Base-by-base conservation (phyloP, 2,888 invertebrate species). In the Caenorhabditis angaria region DNA sequence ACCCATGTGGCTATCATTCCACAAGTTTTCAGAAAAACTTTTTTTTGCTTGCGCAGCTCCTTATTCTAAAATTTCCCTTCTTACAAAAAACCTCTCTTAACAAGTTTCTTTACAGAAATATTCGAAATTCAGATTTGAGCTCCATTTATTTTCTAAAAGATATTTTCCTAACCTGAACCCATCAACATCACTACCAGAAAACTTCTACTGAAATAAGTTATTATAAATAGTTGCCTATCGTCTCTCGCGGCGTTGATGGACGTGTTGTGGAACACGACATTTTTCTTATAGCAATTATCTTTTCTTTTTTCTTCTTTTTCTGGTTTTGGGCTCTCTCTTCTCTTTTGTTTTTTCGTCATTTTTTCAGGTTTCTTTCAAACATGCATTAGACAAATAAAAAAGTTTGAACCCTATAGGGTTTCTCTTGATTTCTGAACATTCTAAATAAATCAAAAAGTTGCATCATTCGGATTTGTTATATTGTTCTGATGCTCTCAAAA, bases 231-330 rank as follows among this genome's bases (percentile, higher is more conserved):
- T 41, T 41, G 41, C 41, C 41, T 41, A 41, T 41, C 41, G 20
- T 50, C 50, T 35, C 14, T 35, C 14, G 35, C n/a, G n/a, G 41
- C 14, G 8, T 41, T 54, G 54, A 54, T 54, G 27, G 54, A 54
- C 54, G 54, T 54, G 24, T 54, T 54, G 54, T 54, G 54, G 28
- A 28, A 50, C 50, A 24, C 50, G 50, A 50, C 50, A 50, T 50
- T 50, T 50, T 50, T 50, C 50, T 24, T 50, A 20, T n/a, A 20
- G 22, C 50, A 50, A 24, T 24, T 50, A 50, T 50, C 24, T 50
- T 50, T n/a, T 50, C 24, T 50, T n/a, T n/a, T 22, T 50, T 50
- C n/a, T n/a, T n/a, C n/a, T n/a, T n/a, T n/a, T n/a, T n/a, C n/a
- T n/a, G n/a, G n/a, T 50, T 50, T 24, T 24, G 3, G 50, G 5